Evolutionary conservation across 2,888 invertebrate genomes (phyloP).

Genomic region (Lissonota sp.): DNA sequence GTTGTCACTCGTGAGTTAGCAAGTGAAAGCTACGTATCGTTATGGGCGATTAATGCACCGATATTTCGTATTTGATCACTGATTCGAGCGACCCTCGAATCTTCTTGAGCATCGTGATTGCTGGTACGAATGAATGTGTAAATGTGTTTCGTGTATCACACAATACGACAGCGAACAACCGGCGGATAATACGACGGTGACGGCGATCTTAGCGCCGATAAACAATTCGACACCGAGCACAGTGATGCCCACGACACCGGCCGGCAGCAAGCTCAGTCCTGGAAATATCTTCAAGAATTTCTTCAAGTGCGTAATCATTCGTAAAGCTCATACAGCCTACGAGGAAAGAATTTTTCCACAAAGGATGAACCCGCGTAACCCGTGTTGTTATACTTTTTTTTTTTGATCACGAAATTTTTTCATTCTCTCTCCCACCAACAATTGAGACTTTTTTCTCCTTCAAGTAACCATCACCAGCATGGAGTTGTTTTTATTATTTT

Average conservation of each 20-base stretch:
- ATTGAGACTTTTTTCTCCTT: conserved; percentile 25
- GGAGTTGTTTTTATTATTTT: conserved; percentile 26
- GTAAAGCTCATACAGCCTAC: conserved; percentile 68
- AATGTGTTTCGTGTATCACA: conserved; percentile 64
- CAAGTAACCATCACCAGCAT: conserved; percentile 52
- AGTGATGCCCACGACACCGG: conserved; percentile 87
- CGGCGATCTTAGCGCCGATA: conserved; percentile 78
- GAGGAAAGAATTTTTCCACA: conserved; percentile 66
- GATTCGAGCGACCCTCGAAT: no score
- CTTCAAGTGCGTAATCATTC: conserved; percentile 92
- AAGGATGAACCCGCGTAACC: conserved; percentile 68
- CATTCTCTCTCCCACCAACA: conserved; percentile 12
- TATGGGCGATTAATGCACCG: no score
- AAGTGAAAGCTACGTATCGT: no score
- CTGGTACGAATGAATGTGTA: conserved; percentile 62
- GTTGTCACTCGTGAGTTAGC: no score
- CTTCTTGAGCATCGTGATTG: not conserved
- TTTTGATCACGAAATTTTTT: not conserved
- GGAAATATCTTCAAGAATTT: conserved; percentile 97
- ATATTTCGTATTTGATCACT: no score
- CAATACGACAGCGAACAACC: conserved; percentile 77
- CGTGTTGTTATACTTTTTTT: conserved; percentile 70
- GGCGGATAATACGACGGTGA: conserved; percentile 72
- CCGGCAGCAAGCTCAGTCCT: conserved; percentile 90
- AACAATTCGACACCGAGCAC: conserved; percentile 84